Conservation (phyloP, 1,140 invertebrate species). For the Tetranychus cinnabarinus region DNA sequence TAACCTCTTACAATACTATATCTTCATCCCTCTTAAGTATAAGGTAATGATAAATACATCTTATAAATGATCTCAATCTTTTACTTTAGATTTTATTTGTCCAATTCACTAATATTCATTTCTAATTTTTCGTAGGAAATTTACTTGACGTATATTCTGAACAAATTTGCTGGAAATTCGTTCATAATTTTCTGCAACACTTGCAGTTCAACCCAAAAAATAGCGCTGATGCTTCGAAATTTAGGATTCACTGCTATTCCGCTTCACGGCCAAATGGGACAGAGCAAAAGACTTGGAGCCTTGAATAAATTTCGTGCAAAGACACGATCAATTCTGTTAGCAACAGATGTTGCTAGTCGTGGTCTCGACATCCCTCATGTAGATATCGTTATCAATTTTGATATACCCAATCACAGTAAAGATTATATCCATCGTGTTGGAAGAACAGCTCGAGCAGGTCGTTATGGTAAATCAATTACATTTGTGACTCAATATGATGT, state of each 20-base stretch:
- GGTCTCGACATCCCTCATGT: constrained; percentile 92
- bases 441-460: constrained; percentile 71
- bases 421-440: constrained; percentile 93
- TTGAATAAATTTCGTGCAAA: constrained; percentile 81
- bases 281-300: constrained; percentile 61
- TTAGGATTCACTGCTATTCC: constrained; percentile 75
- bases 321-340: constrained; percentile 47
- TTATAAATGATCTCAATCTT: not conserved
- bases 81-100: not conserved
- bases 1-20: constrained; percentile 77
- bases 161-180: constrained; percentile 83
- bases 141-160: constrained; percentile 83
- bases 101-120: not conserved
- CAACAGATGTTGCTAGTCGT: constrained; percentile 92
- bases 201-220: constrained; percentile 68
- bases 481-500: constrained; percentile 55
- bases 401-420: constrained; percentile 84
- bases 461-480: constrained; percentile 30
- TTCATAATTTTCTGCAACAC: constrained; percentile 94
- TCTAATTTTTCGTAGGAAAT: constrained; percentile 42
- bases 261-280: constrained; percentile 89
- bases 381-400: constrained; percentile 89
- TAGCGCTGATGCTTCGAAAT: constrained; percentile 62
- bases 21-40: constrained; percentile 87
- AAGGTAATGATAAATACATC: constrained; percentile 34